Evolutionary conservation across 2,797 vertebrate species (phyloP).

Genomic region (Enteromius anoplus): DNA sequence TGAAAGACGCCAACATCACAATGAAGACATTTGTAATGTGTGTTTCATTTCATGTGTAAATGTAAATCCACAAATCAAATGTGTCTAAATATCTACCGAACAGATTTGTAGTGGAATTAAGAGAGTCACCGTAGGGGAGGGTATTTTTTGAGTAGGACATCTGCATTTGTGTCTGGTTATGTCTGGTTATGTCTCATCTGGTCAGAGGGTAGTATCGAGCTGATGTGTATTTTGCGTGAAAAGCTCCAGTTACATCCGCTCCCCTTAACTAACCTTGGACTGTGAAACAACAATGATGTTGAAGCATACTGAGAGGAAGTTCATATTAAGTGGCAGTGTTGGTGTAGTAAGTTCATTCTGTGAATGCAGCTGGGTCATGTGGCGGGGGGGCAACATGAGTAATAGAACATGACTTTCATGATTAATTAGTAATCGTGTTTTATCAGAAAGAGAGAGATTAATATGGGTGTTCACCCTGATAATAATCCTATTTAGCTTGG

Average conservation of each 20-base stretch:
- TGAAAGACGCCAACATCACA: constrained; percentile 13
- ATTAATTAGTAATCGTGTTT: constrained; percentile 21
- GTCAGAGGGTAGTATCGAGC: constrained; percentile 42
- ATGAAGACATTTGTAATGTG: background rate
- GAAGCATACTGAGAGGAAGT: constrained; percentile 72
- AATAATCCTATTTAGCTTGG: background rate
- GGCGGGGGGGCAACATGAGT: background rate
- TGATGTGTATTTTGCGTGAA: constrained; percentile 45
- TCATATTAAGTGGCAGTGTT: constrained; percentile 71
- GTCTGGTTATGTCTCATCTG: constrained; percentile 6
- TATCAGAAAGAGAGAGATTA: constrained; percentile 5
- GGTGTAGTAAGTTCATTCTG: constrained; percentile 67
- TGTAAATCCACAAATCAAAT: background rate
- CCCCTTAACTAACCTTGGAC: constrained; percentile 67
- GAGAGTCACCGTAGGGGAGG: background rate
- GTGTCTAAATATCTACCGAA: background rate
- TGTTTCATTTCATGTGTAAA: background rate
- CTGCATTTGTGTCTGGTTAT: constrained; percentile 1
- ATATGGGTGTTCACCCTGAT: constrained; percentile 32
- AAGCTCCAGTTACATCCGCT: constrained; percentile 59
- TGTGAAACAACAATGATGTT: constrained; percentile 78
- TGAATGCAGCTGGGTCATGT: constrained; percentile 68
- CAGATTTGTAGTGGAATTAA: background rate
- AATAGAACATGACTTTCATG: constrained; percentile 28
- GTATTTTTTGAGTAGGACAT: background rate